Evolutionary conservation across 2,888 invertebrate species (phyloP), one percentile per base, ranked within the genome.

Genomic region (Melanotus villosus): DNA sequence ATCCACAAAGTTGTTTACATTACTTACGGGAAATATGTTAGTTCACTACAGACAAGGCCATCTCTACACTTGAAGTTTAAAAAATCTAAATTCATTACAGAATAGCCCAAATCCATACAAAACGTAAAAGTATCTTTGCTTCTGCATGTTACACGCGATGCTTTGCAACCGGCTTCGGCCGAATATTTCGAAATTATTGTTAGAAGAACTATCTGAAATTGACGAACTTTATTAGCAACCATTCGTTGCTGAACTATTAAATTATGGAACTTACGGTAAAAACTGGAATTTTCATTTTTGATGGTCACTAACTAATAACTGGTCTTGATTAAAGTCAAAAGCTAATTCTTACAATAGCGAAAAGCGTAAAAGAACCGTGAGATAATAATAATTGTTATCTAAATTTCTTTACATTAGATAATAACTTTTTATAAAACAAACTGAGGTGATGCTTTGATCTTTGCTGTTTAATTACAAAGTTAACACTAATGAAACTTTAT

Each of bases 11-110:
- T n/a, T n/a, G n/a, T n/a, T n/a, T n/a, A n/a, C n/a, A n/a, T n/a
- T n/a, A 69, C 68, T 68, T 72, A 72, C 71, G 71, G 68, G 18
- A 26, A 69, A 66, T 32, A 63, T 5, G 36, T 14, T 1, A 19
- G 6, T 18, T 63, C 63, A 18, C 54, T 59, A 43, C 71, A 72
- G 23, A 66, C 45, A 41, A 59, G 56, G 32, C 63, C 63, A 19
- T 57, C 36, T 1, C 63, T 65, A 23, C 71, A 72, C 52, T 63
- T 19, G 41, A 64, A 57, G 66, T 38, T 52, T 45, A 50, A 45
- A 70, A 10, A 43, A 30, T 56, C 56, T 19, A 64, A 54, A 14
- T 18, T 36, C 9, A 64, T 5, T 6, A 18, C 14, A 1, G 12
- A 9, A 14, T 41, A 34, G 16, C 66, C 68, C 45, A 63, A 43